phyloP scores from a whole-genome alignment of 2,888 invertebrate genomes.

The Melinaea menophilus region DNA sequence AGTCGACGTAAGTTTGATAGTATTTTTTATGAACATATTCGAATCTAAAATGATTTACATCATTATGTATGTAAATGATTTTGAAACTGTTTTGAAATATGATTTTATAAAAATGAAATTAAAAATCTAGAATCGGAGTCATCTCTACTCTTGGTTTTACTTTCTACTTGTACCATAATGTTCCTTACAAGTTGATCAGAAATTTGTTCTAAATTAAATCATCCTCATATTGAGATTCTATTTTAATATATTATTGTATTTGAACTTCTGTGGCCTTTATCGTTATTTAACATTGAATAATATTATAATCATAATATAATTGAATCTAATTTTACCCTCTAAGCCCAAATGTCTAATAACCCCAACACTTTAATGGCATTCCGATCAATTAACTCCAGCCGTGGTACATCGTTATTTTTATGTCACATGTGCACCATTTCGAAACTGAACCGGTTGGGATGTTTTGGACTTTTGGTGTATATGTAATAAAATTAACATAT shows the following conservation, averaged over 20 bases:
- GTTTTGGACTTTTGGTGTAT: conserved; percentile 50
- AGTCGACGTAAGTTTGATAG: conserved; percentile 53
- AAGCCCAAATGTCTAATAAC: neutral
- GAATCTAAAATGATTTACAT: conserved; percentile 15
- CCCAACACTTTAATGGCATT: conserved; percentile 41
- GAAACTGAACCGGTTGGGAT: conserved; percentile 69
- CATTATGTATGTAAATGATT: conserved; percentile 35
- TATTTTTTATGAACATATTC: conserved; percentile 13
- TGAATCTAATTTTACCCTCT: too few species aligned
- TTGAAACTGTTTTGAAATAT: conserved; percentile 33
- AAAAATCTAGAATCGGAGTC: conserved; percentile 11
- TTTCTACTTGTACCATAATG: conserved; percentile 22
- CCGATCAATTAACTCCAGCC: conserved; percentile 44
- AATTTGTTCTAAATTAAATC: too few species aligned
- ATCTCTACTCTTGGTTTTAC: conserved; percentile 13
- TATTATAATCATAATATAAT: too few species aligned
- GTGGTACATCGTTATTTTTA: conserved; percentile 59
- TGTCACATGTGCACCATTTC: conserved; percentile 70
- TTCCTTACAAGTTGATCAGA: conserved; percentile 4
- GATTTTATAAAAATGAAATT: conserved; percentile 18
- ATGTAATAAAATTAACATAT: conserved; percentile 75
- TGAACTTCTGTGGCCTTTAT: too few species aligned
- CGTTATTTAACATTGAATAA: too few species aligned
- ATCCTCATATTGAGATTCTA: too few species aligned
- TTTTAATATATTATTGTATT: too few species aligned